phyloP scores from a whole-genome alignment of 2,797 vertebrate genomes.

The Notoglanidium macrostoma region DNA sequence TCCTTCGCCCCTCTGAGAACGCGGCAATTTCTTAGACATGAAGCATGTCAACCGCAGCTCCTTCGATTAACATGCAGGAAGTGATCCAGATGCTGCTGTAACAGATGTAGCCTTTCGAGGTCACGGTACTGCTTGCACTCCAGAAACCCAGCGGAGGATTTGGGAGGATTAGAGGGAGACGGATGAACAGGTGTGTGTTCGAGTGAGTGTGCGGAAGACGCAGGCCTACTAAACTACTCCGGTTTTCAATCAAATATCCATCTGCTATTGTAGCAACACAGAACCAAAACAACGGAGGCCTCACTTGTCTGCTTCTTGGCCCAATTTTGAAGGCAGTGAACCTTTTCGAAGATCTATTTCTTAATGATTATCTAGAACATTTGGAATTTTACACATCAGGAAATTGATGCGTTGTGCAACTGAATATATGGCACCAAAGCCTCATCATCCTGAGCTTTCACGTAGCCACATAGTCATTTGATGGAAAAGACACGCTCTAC shows the following conservation, averaged over 20 bases:
- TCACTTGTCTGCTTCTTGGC: not conserved
- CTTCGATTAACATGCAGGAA: conserved; percentile 29
- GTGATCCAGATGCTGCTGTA: conserved; percentile 37
- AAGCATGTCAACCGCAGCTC: conserved; percentile 9
- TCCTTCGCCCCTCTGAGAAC: not conserved
- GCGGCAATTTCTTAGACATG: not conserved
- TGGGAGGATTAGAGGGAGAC: conserved; percentile 25
- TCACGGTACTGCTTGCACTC: conserved; percentile 26
- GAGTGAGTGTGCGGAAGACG: not conserved
- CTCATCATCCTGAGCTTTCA: not conserved
- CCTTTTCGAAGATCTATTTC: not conserved
- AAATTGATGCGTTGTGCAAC: not conserved
- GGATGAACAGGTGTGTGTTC: conserved; percentile 38
- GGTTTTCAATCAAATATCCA: conserved; percentile 15
- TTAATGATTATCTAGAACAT: not conserved
- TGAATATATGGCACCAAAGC: not conserved
- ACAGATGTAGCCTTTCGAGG: conserved; percentile 27
- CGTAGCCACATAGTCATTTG: not conserved
- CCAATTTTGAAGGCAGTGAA: not conserved
- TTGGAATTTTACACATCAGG: not conserved
- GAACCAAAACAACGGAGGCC: conserved; percentile 8
- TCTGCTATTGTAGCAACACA: conserved; percentile 10
- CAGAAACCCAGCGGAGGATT: conserved; percentile 31
- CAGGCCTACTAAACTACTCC: conserved; percentile 22
- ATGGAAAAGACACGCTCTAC: not conserved